Percentiles rank a stretch among this genome's conserved stretches.
These are phyloP conservation scores for Oedothorax gibbosus DNA, from an alignment of 1,140 invertebrate genomes.

Conservation along the genomic window DNA sequence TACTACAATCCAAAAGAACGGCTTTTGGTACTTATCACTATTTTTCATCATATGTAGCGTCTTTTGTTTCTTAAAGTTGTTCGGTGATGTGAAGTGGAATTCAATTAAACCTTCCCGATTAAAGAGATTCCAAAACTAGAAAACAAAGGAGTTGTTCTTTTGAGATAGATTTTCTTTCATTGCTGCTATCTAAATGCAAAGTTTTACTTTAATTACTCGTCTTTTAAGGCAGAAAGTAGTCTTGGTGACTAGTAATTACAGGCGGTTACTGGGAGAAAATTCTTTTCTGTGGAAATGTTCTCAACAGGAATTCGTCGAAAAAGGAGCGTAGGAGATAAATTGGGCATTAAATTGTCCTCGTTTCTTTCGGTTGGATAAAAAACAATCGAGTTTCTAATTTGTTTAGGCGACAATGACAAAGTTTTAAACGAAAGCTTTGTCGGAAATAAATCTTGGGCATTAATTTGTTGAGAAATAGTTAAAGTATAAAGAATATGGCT, in stretches of 20 bases:
- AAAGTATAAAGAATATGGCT: neutral
- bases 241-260: constrained; percentile 32
- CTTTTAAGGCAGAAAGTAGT: constrained; percentile 29
- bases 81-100: constrained; percentile 13
- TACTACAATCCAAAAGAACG: too few species aligned
- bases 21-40: too few species aligned
- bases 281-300: neutral
- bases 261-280: neutral
- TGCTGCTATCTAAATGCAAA: constrained; percentile 27
- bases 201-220: constrained; percentile 43
- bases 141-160: constrained; percentile 21
- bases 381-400: neutral
- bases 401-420: neutral
- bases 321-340: constrained; percentile 19
- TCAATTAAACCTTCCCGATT: constrained; percentile 47
- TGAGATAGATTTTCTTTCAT: constrained; percentile 5
- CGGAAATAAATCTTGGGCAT: neutral
- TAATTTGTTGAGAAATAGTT: neutral
- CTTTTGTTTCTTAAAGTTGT: neutral
- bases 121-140: constrained; percentile 25
- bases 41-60: too few species aligned
- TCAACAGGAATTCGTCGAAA: neutral
- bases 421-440: too few species aligned
- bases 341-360: constrained; percentile 34
- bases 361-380: constrained; percentile 7